phyloP scores from a whole-genome alignment of 2,113 vertebrate genomes.

The Hydrolagus affinis region DNA sequence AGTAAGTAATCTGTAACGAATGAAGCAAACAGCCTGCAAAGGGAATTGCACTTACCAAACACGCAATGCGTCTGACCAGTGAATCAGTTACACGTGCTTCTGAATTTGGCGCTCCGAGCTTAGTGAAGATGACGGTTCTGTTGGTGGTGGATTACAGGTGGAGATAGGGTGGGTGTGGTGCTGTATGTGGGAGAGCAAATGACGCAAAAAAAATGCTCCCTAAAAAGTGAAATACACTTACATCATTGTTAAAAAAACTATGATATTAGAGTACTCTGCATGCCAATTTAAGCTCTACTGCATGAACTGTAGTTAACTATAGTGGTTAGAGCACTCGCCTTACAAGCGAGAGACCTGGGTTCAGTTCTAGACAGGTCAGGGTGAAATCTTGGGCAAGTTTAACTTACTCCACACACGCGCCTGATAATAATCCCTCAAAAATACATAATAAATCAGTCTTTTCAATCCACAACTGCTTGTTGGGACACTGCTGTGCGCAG shows the following conservation, averaged over 20 bases:
- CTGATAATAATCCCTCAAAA: too few relatives aligned
- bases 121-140: not conserved
- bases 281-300: not conserved
- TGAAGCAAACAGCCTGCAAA: not conserved
- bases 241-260: not conserved
- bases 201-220: not conserved
- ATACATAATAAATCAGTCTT: too few relatives aligned
- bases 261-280: not conserved
- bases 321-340: too few relatives aligned
- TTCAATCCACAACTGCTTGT: too few relatives aligned
- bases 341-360: too few relatives aligned
- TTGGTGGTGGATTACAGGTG: not conserved
- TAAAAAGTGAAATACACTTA: not conserved
- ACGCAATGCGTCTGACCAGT: not conserved
- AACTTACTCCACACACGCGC: too few relatives aligned
- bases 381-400: too few relatives aligned
- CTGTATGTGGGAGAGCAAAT: not conserved
- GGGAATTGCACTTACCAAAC: not conserved
- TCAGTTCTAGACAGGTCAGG: too few relatives aligned
- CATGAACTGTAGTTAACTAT: too few relatives aligned
- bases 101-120: not conserved
- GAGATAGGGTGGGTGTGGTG: conserved; percentile 1
- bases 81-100: not conserved
- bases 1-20: not conserved
- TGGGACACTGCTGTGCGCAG: too few relatives aligned